Evolutionary conservation across 2,888 invertebrate species (phyloP).

Genomic region (Stratiomys singularior): DNA sequence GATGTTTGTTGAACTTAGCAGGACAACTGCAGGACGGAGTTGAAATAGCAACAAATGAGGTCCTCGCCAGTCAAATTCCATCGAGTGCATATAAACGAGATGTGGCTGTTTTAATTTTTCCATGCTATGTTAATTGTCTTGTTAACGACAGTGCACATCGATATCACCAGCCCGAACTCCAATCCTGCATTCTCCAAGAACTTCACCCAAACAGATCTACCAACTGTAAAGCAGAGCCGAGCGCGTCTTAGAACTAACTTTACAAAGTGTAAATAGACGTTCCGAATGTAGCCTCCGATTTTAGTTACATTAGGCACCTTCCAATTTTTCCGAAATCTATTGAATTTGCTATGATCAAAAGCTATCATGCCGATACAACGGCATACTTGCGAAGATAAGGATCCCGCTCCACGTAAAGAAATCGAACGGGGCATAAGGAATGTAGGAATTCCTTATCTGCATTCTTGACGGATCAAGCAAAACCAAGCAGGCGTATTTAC

Average conservation of each 20-base stretch:
- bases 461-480: neutral
- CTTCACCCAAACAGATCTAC: no score
- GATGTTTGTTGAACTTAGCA: no score
- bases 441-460: neutral
- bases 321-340: conserved; percentile 36
- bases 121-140: neutral
- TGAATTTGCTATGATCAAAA: conserved; percentile 45
- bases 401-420: neutral
- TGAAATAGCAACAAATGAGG: no score
- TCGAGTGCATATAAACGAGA: no score
- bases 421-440: neutral
- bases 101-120: neutral
- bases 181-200: no score
- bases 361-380: conserved; percentile 8
- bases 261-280: conserved; percentile 8
- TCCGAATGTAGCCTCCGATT: conserved; percentile 10
- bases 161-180: no score
- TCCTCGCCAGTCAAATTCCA: no score
- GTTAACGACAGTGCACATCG: neutral
- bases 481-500: neutral
- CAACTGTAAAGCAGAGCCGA: no score
- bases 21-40: no score
- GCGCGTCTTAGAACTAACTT: neutral
- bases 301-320: conserved; percentile 41
- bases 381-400: neutral